Base-by-base conservation (phyloP, 2,113 vertebrate species). In the Oncorhynchus tshawytscha region DNA sequence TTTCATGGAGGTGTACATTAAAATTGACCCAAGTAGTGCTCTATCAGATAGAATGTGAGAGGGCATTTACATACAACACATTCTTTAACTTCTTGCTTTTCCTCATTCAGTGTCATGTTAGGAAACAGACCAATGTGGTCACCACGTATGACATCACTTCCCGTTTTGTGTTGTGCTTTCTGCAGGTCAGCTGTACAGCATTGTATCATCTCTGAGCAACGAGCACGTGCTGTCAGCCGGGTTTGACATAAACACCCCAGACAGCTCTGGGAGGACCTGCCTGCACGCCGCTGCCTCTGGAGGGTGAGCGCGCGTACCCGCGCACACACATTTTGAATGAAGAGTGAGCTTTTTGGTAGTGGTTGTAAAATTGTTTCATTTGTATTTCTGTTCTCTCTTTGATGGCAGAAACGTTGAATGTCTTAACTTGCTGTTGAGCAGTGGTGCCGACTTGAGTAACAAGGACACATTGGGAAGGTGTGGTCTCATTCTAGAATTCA, bases 261-360 rank as follows among this genome's bases (percentile, higher is more conserved):
- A 99, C 85, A 95, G 94, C 90, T 91, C 94, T 31, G 96, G 97
- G 81, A 96, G 96, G 85, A 98, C 96, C 72, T 97, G 96, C 90
- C 94, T 99, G 85, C 97, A 99, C 80, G 96, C 96, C 89, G 96
- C 96, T 92, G 96, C 97, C 87, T 97, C 95, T 57, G 96, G 96
- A 93, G 96, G 97, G 97, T 98, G 60, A 89, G 79, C 8, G 39
- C 9, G 9, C 39, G 9, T 27, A 27, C 25, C 25, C 25, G 25
- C 3, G 9, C 39, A 51, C 66, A 69, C 18, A 27, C 59, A 12
- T 18, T 9, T 27, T n/a, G 9, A 62, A 62, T n/a, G 59, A 62
- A 62, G 20, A 62, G n/a, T 16, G n/a, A 24, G 59, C n/a, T 62
- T 62, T 62, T n/a, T 22, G 39, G 39, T 45, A 45, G 39, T 45